Evolutionary conservation across 1,140 invertebrate genomes (phyloP).

Genomic region (Armadillidium nasatum): DNA sequence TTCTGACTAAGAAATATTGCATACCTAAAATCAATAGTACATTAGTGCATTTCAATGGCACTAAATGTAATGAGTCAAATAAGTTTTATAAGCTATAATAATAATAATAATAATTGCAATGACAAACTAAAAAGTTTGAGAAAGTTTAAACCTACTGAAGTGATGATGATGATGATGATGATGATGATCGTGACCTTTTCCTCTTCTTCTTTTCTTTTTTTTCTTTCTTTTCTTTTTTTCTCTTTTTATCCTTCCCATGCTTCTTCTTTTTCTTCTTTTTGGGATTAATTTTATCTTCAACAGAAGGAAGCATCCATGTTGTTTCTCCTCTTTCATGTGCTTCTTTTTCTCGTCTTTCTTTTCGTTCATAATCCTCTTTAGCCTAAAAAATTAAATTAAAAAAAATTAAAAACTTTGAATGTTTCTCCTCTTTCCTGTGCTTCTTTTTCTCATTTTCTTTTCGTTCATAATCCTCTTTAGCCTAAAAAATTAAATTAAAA

Average conservation of each 20-base stretch:
- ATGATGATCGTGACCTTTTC: too few relatives aligned
- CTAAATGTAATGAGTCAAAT: too few relatives aligned
- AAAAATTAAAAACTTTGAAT: not conserved
- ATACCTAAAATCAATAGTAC: too few relatives aligned
- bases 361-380: constrained; percentile 8
- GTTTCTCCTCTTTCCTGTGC: constrained; percentile 12
- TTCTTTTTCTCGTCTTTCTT: not conserved
- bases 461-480: constrained; percentile 8
- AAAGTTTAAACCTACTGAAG: too few relatives aligned
- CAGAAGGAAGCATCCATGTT: constrained; percentile 28
- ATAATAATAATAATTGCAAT: too few relatives aligned
- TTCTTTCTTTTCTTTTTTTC: constrained; percentile 24
- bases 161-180: too few relatives aligned
- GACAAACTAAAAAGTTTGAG: too few relatives aligned
- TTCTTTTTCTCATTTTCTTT: not conserved
- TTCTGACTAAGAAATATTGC: too few relatives aligned
- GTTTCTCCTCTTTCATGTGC: constrained; percentile 12
- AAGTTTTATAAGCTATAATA: too few relatives aligned
- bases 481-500: not conserved
- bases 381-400: not conserved
- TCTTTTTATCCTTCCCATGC: not conserved
- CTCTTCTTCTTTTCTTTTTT: not conserved
- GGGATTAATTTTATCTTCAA: constrained; percentile 10
- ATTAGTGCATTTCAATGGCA: too few relatives aligned
- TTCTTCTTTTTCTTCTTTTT: constrained; percentile 24